phyloP scores from a whole-genome alignment of 1,140 invertebrate species.

The Macrobrachium nipponense region DNA sequence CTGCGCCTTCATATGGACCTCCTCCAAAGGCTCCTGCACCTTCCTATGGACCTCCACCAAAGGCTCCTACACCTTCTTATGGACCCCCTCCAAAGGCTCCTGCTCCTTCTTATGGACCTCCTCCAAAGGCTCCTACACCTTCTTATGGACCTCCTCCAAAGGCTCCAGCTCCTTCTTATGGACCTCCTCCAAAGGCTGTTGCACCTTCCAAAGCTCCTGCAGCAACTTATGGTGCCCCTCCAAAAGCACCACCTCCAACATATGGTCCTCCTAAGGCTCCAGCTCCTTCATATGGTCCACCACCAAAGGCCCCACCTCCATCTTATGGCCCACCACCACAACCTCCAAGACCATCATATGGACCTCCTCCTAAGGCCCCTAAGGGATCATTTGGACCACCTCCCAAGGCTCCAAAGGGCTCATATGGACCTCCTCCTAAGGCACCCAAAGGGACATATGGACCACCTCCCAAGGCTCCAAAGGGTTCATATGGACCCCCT shows the following conservation, averaged over 20 bases:
- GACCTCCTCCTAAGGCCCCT: constrained; percentile 52
- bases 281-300: constrained; percentile 55
- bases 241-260: constrained; percentile 37
- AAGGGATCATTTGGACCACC: constrained; percentile 61
- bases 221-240: constrained; percentile 44
- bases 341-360: constrained; percentile 48
- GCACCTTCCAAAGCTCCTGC: constrained; percentile 41
- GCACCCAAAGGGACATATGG: constrained; percentile 37
- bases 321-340: constrained; percentile 45
- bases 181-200: constrained; percentile 46
- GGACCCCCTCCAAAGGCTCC: constrained; percentile 54
- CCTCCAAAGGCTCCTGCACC: constrained; percentile 1
- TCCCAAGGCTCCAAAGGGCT: constrained; percentile 40
- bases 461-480: constrained; percentile 42
- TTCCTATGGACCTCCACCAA: constrained; percentile 25
- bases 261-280: constrained; percentile 63
- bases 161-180: constrained; percentile 49
- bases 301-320: constrained; percentile 39
- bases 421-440: constrained; percentile 56
- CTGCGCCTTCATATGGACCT: not conserved
- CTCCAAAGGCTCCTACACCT: constrained; percentile 39
- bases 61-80: constrained; percentile 2
- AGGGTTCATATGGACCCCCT: constrained; percentile 29
- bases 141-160: constrained; percentile 56
- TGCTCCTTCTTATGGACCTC: constrained; percentile 26